A percentile compares a stretch with the other conserved stretches of the same genome.
These are phyloP conservation scores for Eulemur macaco DNA, from an alignment of 2,113 vertebrate genomes.

Conservation along the genomic window DNA sequence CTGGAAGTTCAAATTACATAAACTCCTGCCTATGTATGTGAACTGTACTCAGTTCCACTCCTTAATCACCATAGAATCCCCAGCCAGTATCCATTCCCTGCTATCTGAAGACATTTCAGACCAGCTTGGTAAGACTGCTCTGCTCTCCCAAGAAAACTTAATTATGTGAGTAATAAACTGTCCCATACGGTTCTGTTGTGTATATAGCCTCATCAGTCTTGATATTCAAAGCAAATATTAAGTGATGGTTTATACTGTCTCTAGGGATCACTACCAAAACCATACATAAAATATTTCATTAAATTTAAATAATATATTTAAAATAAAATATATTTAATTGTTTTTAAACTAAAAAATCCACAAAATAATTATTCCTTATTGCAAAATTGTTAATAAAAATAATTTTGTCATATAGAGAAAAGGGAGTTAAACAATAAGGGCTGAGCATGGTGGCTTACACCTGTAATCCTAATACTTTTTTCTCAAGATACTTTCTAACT, in stretches of 20 bases:
- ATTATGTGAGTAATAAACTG: neutral
- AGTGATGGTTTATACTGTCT: neutral
- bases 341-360: neutral
- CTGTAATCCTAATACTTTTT: no score
- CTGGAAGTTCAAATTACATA: neutral
- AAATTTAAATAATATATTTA: neutral
- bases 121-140: neutral
- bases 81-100: neutral
- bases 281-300: neutral
- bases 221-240: neutral
- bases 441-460: no score
- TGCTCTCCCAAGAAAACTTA: neutral
- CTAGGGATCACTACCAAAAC: neutral
- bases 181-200: neutral
- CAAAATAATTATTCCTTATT: neutral
- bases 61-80: neutral
- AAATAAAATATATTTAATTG: neutral
- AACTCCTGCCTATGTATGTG: neutral
- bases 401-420: neutral
- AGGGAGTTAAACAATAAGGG: neutral
- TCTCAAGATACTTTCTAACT: no score
- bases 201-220: neutral
- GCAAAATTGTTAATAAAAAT: neutral
- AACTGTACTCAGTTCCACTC: neutral
- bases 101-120: neutral